Conservation (phyloP, 2,797 vertebrate species). For the Antennarius maculatus region DNA sequence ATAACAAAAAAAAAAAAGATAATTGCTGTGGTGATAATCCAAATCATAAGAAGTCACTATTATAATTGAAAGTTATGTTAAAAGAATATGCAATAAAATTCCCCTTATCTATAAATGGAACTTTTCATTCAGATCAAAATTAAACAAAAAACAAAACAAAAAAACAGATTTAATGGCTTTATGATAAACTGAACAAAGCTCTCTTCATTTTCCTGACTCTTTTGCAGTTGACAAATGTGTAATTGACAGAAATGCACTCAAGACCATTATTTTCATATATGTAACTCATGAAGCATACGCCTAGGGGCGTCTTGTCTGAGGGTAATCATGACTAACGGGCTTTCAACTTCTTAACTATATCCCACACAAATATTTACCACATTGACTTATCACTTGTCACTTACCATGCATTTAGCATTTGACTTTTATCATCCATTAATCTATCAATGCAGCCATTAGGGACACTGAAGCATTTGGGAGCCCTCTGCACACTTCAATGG, state of each 20-base stretch:
- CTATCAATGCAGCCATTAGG: conserved; percentile 75
- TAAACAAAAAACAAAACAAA: not conserved
- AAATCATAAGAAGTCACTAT: no score
- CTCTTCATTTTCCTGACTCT: conserved; percentile 16
- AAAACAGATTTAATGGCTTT: conserved; percentile 19
- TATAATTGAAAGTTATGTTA: no score
- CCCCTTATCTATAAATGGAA: conserved; percentile 1
- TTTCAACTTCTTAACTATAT: conserved; percentile 66
- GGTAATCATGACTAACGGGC: conserved; percentile 64
- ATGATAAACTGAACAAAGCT: conserved; percentile 22
- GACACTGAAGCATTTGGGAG: conserved; percentile 62
- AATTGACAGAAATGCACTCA: conserved; percentile 37
- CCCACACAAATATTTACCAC: conserved; percentile 75
- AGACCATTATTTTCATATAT: conserved; percentile 47
- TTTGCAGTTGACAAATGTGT: conserved; percentile 31
- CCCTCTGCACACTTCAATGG: conserved; percentile 58
- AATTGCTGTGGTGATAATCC: no score
- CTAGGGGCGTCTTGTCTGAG: conserved; percentile 49
- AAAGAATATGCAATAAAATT: not conserved
- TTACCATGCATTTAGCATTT: conserved; percentile 71
- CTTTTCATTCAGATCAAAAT: conserved; percentile 10
- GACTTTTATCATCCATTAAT: conserved; percentile 77
- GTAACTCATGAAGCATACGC: conserved; percentile 48
- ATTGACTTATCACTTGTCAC: conserved; percentile 74
- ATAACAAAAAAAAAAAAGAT: no score